Percentiles rank a stretch among this genome's conserved stretches.
These are phyloP conservation scores for Ochropacha duplaris DNA, from an alignment of 2,888 invertebrate species.

Conservation along the genomic window DNA sequence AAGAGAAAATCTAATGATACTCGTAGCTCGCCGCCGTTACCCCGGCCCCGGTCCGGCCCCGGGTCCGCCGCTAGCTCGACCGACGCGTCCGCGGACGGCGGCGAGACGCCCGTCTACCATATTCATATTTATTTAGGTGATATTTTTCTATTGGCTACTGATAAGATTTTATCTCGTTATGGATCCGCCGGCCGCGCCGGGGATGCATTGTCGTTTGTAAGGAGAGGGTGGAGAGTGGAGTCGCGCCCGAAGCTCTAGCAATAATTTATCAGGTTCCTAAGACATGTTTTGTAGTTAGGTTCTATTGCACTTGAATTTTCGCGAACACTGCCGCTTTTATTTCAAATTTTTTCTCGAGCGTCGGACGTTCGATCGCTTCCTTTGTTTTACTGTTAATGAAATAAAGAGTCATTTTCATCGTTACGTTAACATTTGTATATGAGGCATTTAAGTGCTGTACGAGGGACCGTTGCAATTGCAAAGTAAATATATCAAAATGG, in stretches of 20 bases:
- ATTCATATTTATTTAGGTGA: conserved; percentile 82
- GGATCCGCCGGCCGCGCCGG: conserved; percentile 63
- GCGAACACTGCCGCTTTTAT: conserved; percentile 80
- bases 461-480: conserved; percentile 83
- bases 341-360: conserved; percentile 67
- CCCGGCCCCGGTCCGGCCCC: conserved; percentile 21
- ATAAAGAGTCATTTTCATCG: conserved; percentile 67
- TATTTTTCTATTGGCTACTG: conserved; percentile 83
- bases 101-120: conserved; percentile 58
- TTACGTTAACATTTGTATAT: conserved; percentile 77
- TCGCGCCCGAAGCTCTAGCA: conserved; percentile 76
- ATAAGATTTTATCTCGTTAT: conserved; percentile 79
- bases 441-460: conserved; percentile 80
- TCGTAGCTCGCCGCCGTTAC: conserved; percentile 28
- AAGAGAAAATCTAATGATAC: conserved; percentile 50
- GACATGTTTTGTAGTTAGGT: conserved; percentile 81
- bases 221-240: conserved; percentile 46
- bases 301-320: conserved; percentile 81
- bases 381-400: conserved; percentile 55
- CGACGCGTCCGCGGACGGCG: conserved; percentile 36
- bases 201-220: conserved; percentile 60
- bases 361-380: conserved; percentile 70
- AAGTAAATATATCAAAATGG: conserved; percentile 82
- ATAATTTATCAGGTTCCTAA: conserved; percentile 83
- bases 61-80: not conserved